Evolutionary conservation across 2,888 invertebrate genomes (phyloP), one percentile per base, ranked within the genome.

Genomic region (Acheta domesticus): DNA sequence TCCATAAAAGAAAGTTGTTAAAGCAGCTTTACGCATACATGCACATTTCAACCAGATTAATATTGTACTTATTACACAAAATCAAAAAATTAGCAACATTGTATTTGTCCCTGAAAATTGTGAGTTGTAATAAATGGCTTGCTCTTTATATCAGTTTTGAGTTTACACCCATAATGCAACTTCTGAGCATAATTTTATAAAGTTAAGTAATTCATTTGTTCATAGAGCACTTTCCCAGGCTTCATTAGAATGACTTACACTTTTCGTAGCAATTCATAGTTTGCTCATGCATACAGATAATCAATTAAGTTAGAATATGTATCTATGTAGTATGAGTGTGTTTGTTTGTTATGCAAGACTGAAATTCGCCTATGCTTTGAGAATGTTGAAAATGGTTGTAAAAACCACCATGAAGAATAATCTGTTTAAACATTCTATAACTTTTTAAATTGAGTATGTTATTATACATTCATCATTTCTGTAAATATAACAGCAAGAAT

Each of bases 401-500:
- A 75, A 75, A 23, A 75, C 75, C 75, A 23, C n/a, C n/a, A 75
- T 20, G 12, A 21, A 20, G 21, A 75, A 23, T 23, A 75, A 75
- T 23, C 21, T 16, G 36, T 23, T 36, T 75, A 23, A 23, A 16
- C 16, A 75, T 21, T 19, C 21, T 75, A 23, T 21, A 75, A 75
- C 75, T 23, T 23, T 75, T 75, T 36, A 75, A 36, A 75, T 23
- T 23, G 21, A 75, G 16, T 75, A 75, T 75, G 21, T 75, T 23
- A 21, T 77, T n/a, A 78, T 78, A 75, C 48, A 75, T 48, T 49
- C 21, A 36, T 75, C 23, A 49, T n/a, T 20, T 73, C 23, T 48
- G 62, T 62, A 62, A 73, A 12, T 49, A 77, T 77, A 49, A 75
- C 77, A 77, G 77, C 23, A 49, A 77, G 79, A 79, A 79, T 77